A percentile compares a stretch with the other conserved stretches of the same genome.
These are phyloP conservation scores for Emydoidea blandingii DNA, from an alignment of 2,797 vertebrate genomes.

Conservation along the genomic window DNA sequence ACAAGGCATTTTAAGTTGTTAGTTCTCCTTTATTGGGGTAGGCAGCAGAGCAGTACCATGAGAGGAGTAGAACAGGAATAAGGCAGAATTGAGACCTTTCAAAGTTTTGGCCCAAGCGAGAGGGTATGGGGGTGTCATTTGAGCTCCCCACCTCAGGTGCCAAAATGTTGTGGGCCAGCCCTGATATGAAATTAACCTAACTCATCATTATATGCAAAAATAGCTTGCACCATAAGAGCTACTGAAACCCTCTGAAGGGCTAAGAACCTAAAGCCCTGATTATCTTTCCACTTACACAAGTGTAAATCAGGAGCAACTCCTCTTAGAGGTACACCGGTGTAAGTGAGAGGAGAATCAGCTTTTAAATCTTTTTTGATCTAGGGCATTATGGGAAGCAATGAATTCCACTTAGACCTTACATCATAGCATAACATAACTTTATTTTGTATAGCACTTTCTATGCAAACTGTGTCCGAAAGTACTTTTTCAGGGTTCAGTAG, in stretches of 20 bases:
- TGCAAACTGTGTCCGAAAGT: constrained; percentile 10
- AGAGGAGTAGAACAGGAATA: no score
- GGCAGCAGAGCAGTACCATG: no score
- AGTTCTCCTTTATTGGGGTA: no score
- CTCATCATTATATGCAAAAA: constrained; percentile 9
- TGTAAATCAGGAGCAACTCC: not conserved
- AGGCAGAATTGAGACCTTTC: no score
- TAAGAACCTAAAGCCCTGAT: not conserved
- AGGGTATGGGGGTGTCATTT: no score
- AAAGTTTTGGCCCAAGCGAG: no score
- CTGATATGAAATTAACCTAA: constrained; percentile 7
- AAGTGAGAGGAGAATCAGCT: not conserved
- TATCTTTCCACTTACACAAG: not conserved
- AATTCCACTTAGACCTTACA: not conserved
- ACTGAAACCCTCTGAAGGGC: not conserved
- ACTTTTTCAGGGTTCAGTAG: not conserved
- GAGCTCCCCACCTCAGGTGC: no score
- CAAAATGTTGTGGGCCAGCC: no score
- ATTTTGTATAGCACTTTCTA: not conserved
- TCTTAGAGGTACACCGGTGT: not conserved
- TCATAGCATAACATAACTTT: not conserved
- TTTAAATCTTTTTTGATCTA: not conserved
- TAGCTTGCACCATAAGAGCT: not conserved
- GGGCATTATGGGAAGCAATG: not conserved
- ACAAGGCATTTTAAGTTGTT: no score